These are phyloP conservation scores for Bucco capensis DNA, from an alignment of 2,113 vertebrate species.

Conservation along the genomic window DNA sequence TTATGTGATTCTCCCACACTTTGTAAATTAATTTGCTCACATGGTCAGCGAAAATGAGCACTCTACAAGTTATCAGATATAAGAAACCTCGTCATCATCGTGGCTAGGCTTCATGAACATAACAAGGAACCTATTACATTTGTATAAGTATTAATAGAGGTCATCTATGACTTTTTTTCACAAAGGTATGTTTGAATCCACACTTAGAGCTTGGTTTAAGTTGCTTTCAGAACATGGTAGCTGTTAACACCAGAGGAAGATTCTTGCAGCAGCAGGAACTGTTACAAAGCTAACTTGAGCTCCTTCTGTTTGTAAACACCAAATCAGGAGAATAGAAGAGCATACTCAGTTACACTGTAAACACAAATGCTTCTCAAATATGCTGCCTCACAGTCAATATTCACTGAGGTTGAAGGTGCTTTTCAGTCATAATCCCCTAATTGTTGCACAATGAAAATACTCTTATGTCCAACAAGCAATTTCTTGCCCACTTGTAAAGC, in stretches of 20 bases:
- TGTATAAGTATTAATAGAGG: neutral
- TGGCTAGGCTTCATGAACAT: too few species aligned
- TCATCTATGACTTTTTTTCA: neutral
- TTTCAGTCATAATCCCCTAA: neutral
- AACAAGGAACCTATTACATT: neutral
- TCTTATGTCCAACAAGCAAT: neutral
- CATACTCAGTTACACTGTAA: neutral
- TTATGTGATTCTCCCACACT: neutral
- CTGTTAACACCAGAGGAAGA: neutral
- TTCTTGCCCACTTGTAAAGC: neutral
- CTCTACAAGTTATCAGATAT: neutral
- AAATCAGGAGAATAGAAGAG: neutral
- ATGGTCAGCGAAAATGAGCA: neutral
- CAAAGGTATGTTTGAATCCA: neutral
- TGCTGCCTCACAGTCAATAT: neutral
- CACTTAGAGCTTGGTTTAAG: neutral
- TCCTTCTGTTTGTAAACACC: neutral
- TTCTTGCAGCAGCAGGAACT: neutral
- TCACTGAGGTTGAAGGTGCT: neutral
- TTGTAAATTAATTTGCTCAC: neutral
- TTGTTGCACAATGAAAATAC: neutral
- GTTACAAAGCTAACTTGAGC: neutral
- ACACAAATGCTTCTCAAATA: neutral
- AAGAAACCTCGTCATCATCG: too few species aligned
- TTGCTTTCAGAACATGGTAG: neutral